A percentile compares a stretch with the other conserved stretches of the same genome.
These are phyloP conservation scores for Ectemnius continuus DNA, from an alignment of 2,888 invertebrate genomes.

Conservation along the genomic window DNA sequence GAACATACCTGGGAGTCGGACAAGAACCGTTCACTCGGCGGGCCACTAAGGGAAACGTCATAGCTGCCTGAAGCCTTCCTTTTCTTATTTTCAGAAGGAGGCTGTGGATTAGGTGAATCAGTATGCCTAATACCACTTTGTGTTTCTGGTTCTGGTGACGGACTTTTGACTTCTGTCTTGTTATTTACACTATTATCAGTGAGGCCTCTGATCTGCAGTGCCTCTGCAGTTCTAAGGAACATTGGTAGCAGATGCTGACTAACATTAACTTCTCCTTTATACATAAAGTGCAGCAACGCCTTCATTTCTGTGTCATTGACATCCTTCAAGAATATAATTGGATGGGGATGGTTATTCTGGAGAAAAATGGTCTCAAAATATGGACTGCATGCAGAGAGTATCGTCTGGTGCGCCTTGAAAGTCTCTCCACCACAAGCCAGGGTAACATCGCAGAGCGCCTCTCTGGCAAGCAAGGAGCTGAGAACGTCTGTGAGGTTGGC, in stretches of 20 bases:
- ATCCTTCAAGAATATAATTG: conserved; percentile 95
- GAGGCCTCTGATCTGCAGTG: conserved; percentile 92
- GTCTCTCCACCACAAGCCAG: conserved; percentile 94
- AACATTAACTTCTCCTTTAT: conserved; percentile 94
- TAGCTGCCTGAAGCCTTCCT: conserved; percentile 84
- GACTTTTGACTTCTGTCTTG: conserved; percentile 72
- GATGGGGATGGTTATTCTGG: conserved; percentile 93
- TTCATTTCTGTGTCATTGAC: conserved; percentile 93
- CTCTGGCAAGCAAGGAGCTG: conserved; percentile 91
- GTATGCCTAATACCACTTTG: conserved; percentile 69
- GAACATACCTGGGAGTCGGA: conserved; percentile 83
- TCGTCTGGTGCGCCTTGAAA: conserved; percentile 95
- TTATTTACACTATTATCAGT: conserved; percentile 89
- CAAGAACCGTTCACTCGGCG: conserved; percentile 83
- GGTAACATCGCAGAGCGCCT: conserved; percentile 95
- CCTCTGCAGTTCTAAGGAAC: conserved; percentile 95
- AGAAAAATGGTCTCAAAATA: conserved; percentile 95
- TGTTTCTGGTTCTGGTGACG: conserved; percentile 73
- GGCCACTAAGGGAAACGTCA: conserved; percentile 82
- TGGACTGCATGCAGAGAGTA: conserved; percentile 95
- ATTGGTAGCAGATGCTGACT: conserved; percentile 93
- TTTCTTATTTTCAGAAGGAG: conserved; percentile 81
- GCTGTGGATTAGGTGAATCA: conserved; percentile 71
- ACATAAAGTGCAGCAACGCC: conserved; percentile 94
- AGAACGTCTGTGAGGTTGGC: conserved; percentile 94